Evolutionary conservation across 1,140 invertebrate genomes (phyloP).

Genomic region (Trichonephila clavata): DNA sequence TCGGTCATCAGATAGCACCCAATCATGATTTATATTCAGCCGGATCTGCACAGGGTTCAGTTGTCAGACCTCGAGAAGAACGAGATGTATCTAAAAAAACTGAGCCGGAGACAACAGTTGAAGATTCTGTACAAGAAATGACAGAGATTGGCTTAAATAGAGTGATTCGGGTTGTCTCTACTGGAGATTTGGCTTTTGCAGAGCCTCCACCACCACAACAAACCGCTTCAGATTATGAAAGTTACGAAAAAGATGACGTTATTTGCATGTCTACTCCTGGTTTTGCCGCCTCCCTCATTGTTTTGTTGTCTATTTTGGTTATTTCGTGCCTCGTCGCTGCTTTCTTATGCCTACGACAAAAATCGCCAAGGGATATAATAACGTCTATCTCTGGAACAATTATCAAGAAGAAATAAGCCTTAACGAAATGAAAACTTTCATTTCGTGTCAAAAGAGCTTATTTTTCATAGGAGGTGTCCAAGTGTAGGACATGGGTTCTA

Average conservation of each 20-base stretch:
- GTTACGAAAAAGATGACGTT: conserved; percentile 82
- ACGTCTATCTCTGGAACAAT: conserved; percentile 65
- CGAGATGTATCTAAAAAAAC: conserved; percentile 66
- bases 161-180: conserved; percentile 84
- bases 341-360: conserved; percentile 83
- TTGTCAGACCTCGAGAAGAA: conserved; percentile 69
- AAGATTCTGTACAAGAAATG: conserved; percentile 17
- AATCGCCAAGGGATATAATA: conserved; percentile 71
- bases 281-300: conserved; percentile 91
- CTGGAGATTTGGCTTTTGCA: conserved; percentile 70
- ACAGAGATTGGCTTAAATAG: conserved; percentile 79
- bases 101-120: background rate
- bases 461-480: background rate
- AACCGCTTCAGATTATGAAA: conserved; percentile 35
- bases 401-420: conserved; percentile 62
- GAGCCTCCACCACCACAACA: conserved; percentile 6
- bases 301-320: conserved; percentile 89
- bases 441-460: conserved; percentile 17
- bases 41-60: conserved; percentile 11
- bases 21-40: conserved; percentile 51
- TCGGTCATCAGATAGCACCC: conserved; percentile 40
- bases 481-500: background rate
- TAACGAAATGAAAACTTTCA: background rate
- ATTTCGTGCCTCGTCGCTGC: conserved; percentile 91
- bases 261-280: conserved; percentile 96